phyloP scores from a whole-genome alignment of 2,797 vertebrate genomes.

The Manis crassicaudata region DNA sequence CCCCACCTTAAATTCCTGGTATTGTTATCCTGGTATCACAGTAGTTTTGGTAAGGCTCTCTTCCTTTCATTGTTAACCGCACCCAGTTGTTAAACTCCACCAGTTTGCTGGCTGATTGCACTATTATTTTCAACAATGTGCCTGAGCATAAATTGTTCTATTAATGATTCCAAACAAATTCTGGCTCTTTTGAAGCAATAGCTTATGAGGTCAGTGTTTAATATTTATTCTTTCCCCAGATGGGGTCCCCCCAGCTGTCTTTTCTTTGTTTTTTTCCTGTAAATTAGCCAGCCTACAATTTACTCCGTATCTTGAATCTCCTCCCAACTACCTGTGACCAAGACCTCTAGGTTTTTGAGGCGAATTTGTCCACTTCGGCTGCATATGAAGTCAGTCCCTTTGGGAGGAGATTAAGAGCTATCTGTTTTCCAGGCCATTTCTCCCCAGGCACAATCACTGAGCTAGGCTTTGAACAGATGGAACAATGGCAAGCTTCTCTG shows the following conservation, averaged over 20 bases:
- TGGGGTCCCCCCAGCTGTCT: not conserved
- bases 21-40: not conserved
- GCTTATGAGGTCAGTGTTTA: not conserved
- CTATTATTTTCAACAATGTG: not conserved
- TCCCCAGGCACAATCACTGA: not conserved
- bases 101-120: not conserved
- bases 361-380: not conserved
- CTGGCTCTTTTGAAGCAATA: not conserved
- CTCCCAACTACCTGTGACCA: not conserved
- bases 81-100: not conserved
- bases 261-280: not conserved
- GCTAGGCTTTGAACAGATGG: not conserved
- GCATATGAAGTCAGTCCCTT: not conserved
- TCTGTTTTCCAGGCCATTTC: not conserved
- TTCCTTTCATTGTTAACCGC: not conserved
- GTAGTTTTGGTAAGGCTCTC: not conserved
- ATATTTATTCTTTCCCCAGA: not conserved
- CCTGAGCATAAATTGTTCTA: not conserved
- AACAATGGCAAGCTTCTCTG: not conserved
- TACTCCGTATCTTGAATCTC: not conserved
- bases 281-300: not conserved
- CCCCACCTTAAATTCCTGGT: not conserved
- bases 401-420: not conserved
- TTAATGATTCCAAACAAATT: not conserved
- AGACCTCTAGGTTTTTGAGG: not conserved